These are phyloP conservation scores for Latrodectus hesperus DNA, from an alignment of 2,888 invertebrate species.

Conservation along the genomic window DNA sequence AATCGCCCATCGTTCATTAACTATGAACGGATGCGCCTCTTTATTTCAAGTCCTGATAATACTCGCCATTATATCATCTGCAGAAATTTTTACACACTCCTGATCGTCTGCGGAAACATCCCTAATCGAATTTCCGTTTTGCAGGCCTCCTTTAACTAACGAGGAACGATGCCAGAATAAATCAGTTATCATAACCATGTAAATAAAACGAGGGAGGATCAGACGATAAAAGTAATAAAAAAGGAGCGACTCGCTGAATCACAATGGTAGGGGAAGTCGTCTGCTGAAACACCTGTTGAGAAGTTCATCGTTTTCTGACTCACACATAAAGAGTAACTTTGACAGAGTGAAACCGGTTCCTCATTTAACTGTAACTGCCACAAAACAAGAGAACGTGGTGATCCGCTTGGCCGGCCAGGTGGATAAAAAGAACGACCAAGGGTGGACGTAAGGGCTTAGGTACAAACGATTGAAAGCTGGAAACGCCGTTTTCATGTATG, in stretches of 20 bases:
- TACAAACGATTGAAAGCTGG: no score
- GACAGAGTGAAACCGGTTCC: conserved; percentile 23
- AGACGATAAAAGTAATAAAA: background rate
- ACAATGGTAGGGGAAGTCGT: background rate
- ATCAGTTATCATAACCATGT: conserved; percentile 16
- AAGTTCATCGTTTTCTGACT: conserved; percentile 52
- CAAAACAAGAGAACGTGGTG: background rate
- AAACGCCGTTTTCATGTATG: no score
- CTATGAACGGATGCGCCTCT: no score
- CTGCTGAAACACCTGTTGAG: conserved; percentile 41
- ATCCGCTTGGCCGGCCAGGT: conserved; percentile 27
- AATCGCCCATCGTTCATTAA: no score
- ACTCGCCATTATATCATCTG: no score
- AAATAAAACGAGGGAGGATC: conserved; percentile 60
- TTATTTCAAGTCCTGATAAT: no score
- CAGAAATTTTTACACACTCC: no score
- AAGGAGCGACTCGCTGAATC: conserved; percentile 4
- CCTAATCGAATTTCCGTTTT: background rate
- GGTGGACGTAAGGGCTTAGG: background rate
- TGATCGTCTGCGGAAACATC: no score
- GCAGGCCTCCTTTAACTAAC: background rate
- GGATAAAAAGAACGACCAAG: conserved; percentile 6
- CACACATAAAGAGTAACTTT: conserved; percentile 21
- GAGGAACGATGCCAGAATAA: background rate
- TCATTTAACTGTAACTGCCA: conserved; percentile 26